A percentile compares a stretch with the other conserved stretches of the same genome.
phyloP scores from a whole-genome alignment of 2,797 vertebrate genomes.

The Selene dorsalis region DNA sequence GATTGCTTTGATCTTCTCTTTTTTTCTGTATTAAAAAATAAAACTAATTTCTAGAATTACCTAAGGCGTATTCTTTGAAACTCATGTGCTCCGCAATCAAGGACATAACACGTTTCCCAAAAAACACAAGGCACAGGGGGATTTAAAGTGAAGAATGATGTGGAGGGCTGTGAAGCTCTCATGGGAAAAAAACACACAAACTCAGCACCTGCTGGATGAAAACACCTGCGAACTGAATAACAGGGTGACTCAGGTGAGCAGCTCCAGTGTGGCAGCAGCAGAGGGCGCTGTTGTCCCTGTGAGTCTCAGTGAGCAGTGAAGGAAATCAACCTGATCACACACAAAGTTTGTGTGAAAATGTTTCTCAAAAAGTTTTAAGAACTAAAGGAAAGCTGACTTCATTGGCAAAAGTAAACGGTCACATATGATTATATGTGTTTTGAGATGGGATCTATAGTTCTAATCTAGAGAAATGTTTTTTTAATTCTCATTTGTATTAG shows the following conservation, averaged over 20 bases:
- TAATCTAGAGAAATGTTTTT: neutral
- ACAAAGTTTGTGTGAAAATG: neutral
- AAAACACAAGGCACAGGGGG: constrained; percentile 12
- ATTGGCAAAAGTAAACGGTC: neutral
- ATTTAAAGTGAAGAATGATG: constrained; percentile 31
- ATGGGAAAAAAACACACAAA: neutral
- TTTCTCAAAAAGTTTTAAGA: neutral
- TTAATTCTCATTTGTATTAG: neutral
- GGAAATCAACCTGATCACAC: neutral
- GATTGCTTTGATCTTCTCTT: constrained; percentile 55
- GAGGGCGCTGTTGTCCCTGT: constrained; percentile 35
- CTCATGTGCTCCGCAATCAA: constrained; percentile 44
- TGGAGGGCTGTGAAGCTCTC: constrained; percentile 34
- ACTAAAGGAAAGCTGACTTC: neutral
- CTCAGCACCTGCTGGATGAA: neutral
- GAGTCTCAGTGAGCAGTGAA: neutral
- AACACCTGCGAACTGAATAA: constrained; percentile 25
- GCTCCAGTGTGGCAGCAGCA: constrained; percentile 6
- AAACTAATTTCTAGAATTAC: constrained; percentile 50
- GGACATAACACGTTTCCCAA: constrained; percentile 14
- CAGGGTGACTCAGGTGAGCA: fast-evolving
- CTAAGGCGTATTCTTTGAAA: constrained; percentile 53
- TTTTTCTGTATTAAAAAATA: constrained; percentile 35
- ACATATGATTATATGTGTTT: neutral
- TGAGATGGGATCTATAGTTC: neutral